A percentile compares a stretch with the other conserved stretches of the same genome.
phyloP scores from a whole-genome alignment of 2,797 vertebrate species.

The Pyrocephalus nanus region DNA sequence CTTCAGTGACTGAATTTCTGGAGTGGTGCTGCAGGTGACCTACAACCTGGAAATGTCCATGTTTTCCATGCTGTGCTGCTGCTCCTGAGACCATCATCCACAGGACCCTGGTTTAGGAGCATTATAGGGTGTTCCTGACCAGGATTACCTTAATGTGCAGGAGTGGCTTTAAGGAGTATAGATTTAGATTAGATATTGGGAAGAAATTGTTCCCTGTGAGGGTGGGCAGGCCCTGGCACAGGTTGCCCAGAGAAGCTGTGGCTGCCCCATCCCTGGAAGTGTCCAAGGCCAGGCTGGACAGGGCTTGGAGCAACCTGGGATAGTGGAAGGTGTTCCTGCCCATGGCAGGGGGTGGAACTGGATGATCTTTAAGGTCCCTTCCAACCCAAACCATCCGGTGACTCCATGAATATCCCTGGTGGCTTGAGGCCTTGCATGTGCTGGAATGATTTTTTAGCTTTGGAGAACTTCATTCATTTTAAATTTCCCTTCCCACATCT shows the following conservation, averaged over 20 bases:
- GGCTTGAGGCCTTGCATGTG: background rate
- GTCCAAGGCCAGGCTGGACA: rapidly evolving
- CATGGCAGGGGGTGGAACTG: background rate
- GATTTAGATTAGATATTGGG: background rate
- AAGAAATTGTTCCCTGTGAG: background rate
- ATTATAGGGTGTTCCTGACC: background rate
- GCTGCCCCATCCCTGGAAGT: background rate
- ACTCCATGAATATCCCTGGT: background rate
- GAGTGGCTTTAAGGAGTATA: background rate
- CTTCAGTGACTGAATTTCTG: background rate
- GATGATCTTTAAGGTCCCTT: background rate
- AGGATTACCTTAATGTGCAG: background rate
- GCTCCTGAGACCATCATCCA: background rate
- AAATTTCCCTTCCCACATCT: background rate
- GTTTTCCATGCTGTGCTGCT: background rate
- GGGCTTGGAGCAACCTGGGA: rapidly evolving
- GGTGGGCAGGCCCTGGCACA: background rate
- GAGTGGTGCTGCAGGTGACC: background rate
- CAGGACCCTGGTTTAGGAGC: background rate
- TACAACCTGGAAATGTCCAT: rapidly evolving
- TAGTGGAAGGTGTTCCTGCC: background rate
- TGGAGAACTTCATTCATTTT: background rate
- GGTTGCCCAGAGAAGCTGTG: background rate
- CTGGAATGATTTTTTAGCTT: background rate
- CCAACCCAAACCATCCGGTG: background rate